Conservation (phyloP, 2,888 invertebrate genomes). For the Diachrysia chrysitis region DNA sequence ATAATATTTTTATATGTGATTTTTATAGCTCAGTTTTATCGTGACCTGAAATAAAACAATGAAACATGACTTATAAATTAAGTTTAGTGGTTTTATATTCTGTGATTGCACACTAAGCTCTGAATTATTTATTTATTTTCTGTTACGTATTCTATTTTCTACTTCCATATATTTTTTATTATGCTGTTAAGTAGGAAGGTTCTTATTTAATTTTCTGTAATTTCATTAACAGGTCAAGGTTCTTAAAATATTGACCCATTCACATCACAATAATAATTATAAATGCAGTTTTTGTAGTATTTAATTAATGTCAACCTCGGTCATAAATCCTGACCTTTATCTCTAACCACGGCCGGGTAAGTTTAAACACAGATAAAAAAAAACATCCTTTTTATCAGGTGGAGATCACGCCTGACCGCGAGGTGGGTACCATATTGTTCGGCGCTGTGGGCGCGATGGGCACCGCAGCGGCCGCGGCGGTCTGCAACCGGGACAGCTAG, state of each 20-base stretch:
- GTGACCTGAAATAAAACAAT: conserved; percentile 35
- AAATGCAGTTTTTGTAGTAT: too few species aligned
- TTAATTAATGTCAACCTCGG: too few species aligned
- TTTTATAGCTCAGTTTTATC: conserved; percentile 32
- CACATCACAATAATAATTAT: too few species aligned
- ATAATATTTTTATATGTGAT: conserved; percentile 18
- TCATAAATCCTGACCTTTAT: too few species aligned
- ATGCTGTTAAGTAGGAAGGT: too few species aligned
- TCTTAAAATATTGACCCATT: too few species aligned
- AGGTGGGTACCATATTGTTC: conserved; percentile 82
- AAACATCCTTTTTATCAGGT: conserved; percentile 66
- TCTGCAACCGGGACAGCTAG: conserved; percentile 89
- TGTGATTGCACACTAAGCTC: neutral
- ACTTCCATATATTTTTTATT: too few species aligned
- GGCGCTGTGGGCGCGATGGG: conserved; percentile 72
- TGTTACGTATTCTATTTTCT: neutral
- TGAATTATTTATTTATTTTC: neutral
- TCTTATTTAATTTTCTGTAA: too few species aligned
- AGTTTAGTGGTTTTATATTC: neutral
- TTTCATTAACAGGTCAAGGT: too few species aligned
- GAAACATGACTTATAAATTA: conserved; percentile 48
- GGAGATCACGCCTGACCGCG: conserved; percentile 86
- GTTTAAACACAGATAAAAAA: neutral
- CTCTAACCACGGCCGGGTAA: too few species aligned
- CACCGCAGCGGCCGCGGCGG: conserved; percentile 78